A percentile compares a stretch with the other conserved stretches of the same genome.
phyloP scores from a whole-genome alignment of 2,888 invertebrate species.

The Drosophila mimetica region DNA sequence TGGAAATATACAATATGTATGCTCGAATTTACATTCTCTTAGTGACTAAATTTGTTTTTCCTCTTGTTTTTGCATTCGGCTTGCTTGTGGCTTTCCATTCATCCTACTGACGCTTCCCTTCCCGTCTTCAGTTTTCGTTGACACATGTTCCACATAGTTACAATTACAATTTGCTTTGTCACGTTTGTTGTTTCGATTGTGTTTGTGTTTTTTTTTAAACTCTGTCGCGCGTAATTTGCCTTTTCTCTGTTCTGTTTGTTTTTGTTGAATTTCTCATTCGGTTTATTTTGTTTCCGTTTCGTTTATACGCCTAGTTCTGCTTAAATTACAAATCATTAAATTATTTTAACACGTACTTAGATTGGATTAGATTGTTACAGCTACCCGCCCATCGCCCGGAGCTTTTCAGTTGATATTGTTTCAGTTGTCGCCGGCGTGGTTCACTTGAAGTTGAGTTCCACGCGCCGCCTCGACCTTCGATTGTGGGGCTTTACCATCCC shows the following conservation, averaged over 20 bases:
- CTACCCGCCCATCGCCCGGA: slow-evolving; percentile 77
- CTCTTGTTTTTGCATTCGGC: slow-evolving; percentile 53
- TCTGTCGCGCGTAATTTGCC: slow-evolving; percentile 34
- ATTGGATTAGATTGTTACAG: slow-evolving; percentile 81
- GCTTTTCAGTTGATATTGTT: slow-evolving; percentile 51
- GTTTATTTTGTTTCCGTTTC: slow-evolving; percentile 60
- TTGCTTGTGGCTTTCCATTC: slow-evolving; percentile 46
- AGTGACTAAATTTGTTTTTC: slow-evolving; percentile 71
- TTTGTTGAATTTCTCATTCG: slow-evolving; percentile 48
- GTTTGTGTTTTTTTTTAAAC: slow-evolving; percentile 8
- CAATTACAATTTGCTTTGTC: slow-evolving; percentile 68
- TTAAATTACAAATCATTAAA: slow-evolving; percentile 78
- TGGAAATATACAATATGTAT: slow-evolving; percentile 72
- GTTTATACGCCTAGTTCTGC: slow-evolving; percentile 66
- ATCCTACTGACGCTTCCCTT: slow-evolving; percentile 29
- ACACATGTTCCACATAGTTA: slow-evolving; percentile 57
- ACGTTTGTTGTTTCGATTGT: slow-evolving; percentile 58
- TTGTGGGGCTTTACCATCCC: slow-evolving; percentile 9
- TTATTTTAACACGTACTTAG: slow-evolving; percentile 78
- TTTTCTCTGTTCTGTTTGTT: slow-evolving; percentile 33
- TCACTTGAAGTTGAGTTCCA: slow-evolving; percentile 65
- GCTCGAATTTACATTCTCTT: slow-evolving; percentile 75
- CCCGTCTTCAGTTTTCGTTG: slow-evolving; percentile 47
- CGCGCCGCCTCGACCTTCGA: slow-evolving; percentile 68
- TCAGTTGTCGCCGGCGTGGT: slow-evolving; percentile 52